Evolutionary conservation across 2,888 invertebrate genomes (phyloP).

Genomic region (Schizaphis graminum): DNA sequence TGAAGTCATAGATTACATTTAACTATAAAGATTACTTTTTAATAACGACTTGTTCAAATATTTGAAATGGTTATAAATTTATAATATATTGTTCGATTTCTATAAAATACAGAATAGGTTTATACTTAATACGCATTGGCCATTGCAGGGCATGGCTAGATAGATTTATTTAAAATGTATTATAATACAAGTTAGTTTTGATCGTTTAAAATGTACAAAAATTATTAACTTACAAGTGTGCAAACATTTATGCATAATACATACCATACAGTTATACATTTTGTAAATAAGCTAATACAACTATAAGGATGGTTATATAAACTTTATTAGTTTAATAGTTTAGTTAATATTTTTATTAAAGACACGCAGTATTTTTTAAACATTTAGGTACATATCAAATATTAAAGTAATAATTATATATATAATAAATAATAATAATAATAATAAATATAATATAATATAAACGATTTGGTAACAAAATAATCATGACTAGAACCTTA

Average conservation of each 20-base stretch:
- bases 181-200: neutral
- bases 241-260: neutral
- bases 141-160: neutral
- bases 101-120: neutral
- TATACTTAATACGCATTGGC: neutral
- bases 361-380: neutral
- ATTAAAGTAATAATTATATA: neutral
- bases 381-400: neutral
- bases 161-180: neutral
- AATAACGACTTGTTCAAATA: neutral
- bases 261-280: neutral
- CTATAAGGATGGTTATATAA: neutral
- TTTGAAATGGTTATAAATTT: neutral
- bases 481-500: neutral
- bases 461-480: slow-evolving; percentile 22
- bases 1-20: neutral
- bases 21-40: neutral
- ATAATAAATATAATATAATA: neutral
- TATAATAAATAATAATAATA: slow-evolving; percentile 5
- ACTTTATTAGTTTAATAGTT: neutral
- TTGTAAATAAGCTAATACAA: neutral
- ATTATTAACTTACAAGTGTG: neutral
- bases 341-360: neutral
- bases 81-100: neutral
- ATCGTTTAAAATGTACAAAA: neutral